Percentiles rank a stretch among this genome's conserved stretches.
These are phyloP conservation scores for Oophaga sylvatica DNA, from an alignment of 2,797 vertebrate genomes.

Conservation along the genomic window DNA sequence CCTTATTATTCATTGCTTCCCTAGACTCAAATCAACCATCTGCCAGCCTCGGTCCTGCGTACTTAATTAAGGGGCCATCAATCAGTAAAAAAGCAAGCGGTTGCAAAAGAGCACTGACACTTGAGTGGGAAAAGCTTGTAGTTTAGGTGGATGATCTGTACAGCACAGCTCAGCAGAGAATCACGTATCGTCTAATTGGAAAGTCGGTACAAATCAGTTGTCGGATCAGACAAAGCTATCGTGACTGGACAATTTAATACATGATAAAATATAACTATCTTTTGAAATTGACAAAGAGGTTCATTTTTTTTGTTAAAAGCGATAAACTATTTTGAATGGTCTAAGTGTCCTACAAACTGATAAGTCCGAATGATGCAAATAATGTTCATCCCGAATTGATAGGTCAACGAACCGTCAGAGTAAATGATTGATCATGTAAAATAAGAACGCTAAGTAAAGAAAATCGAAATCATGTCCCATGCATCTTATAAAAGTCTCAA, in stretches of 20 bases:
- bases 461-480: neutral
- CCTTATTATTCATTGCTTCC: slow-evolving; percentile 76
- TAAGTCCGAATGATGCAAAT: neutral
- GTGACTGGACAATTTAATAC: neutral
- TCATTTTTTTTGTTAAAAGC: neutral
- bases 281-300: neutral
- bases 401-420: neutral
- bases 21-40: slow-evolving; percentile 75
- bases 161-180: slow-evolving; percentile 46
- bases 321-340: no score
- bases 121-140: neutral
- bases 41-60: slow-evolving; percentile 70
- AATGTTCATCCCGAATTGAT: neutral
- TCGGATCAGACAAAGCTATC: slow-evolving; percentile 22
- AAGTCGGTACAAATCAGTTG: slow-evolving; percentile 36
- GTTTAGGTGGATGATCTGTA: slow-evolving; percentile 48
- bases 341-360: neutral
- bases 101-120: slow-evolving; percentile 37
- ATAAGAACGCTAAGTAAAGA: no score
- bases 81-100: slow-evolving; percentile 62
- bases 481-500: neutral
- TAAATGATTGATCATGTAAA: neutral
- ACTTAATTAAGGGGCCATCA: slow-evolving; percentile 75
- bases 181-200: slow-evolving; percentile 40
- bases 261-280: neutral